Evolutionary conservation across 2,113 vertebrate genomes (phyloP).

Genomic region (Poeciliopsis turrubarensis): DNA sequence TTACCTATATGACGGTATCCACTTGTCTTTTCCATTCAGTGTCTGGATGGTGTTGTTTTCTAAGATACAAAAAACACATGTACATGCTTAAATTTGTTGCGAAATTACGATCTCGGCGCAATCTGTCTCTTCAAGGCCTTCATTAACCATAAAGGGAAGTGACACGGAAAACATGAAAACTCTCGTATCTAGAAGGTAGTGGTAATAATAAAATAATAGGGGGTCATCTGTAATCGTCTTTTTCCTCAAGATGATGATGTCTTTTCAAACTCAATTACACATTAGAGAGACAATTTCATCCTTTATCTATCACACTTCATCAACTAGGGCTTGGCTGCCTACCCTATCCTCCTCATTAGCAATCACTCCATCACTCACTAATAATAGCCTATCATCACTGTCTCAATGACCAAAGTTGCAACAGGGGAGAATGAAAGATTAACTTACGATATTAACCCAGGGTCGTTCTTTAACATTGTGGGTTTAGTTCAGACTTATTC

Average conservation of each 20-base stretch:
- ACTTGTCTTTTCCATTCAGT: slow-evolving; percentile 26
- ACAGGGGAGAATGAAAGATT: slow-evolving; percentile 77
- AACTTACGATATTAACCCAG: slow-evolving; percentile 71
- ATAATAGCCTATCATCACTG: slow-evolving; percentile 78
- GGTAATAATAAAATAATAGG: slow-evolving; percentile 65
- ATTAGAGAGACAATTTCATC: slow-evolving; percentile 71
- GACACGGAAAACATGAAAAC: slow-evolving; percentile 65
- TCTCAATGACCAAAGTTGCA: slow-evolving; percentile 74
- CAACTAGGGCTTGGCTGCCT: slow-evolving; percentile 60
- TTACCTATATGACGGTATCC: slow-evolving; percentile 30
- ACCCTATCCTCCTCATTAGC: slow-evolving; percentile 71
- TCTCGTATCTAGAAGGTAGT: slow-evolving; percentile 45
- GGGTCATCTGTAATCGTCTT: slow-evolving; percentile 67
- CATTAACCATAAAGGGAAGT: slow-evolving; percentile 60
- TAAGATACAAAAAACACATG: slow-evolving; percentile 28
- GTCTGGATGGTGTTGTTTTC: slow-evolving; percentile 10
- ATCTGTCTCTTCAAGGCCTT: slow-evolving; percentile 28
- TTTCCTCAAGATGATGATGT: slow-evolving; percentile 67
- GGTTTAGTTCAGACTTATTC: slow-evolving; percentile 59
- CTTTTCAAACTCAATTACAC: slow-evolving; percentile 80
- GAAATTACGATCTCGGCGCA: slow-evolving; percentile 53
- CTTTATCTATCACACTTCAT: slow-evolving; percentile 80
- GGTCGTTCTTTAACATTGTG: slow-evolving; percentile 55
- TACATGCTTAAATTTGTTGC: slow-evolving; percentile 42
- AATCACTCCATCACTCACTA: slow-evolving; percentile 78